Evolutionary conservation across 1,140 invertebrate species (phyloP), one percentile per base, ranked within the genome.

Genomic region (Antheraea pernyi): DNA sequence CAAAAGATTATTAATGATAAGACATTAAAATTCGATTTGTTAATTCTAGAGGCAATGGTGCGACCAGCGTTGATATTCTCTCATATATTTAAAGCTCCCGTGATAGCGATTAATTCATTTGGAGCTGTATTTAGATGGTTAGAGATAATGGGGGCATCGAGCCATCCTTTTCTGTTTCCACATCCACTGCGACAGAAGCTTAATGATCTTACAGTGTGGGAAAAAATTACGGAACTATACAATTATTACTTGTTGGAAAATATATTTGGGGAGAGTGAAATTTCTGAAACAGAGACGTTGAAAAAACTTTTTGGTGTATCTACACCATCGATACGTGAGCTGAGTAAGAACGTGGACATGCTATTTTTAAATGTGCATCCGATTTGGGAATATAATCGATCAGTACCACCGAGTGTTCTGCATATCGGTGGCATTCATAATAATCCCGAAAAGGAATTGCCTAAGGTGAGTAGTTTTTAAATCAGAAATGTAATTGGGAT

Each of bases 351-450:
- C 79, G 79, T 93, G 6, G 89, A 92, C 48, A 76, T 95, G 77
- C 42, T 94, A 11, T 91, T 95, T 61, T 62, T 92, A 6, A 93
- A 92, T 74, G 77, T 74, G 9, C 88, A 94, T 88, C 87, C 86
- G 8, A 72, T 89, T 9, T 84, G 93, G 72, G 75, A 82, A 36
- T 75, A 82, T 61, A 80, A 87, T 53, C 80, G 89, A 19, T 88
- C 94, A 7, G 71, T 88, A 5, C 83, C 90, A 16, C 92, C 93
- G 16, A 86, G 79, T 59, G 86, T 94, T 2, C 74, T 94, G 5
- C 82, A 90, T 72, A 79, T 94, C 62, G 92, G 91, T 19, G 93
- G 93, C 92, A 79, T 93, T 59, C 93, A 94, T 78, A 76, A 85
- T 37, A 82, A 82, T 71, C 71, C 80, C 77, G 19, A 76, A 92